These are phyloP conservation scores for Danaus chrysippus DNA, from an alignment of 2,888 invertebrate genomes.

Conservation along the genomic window DNA sequence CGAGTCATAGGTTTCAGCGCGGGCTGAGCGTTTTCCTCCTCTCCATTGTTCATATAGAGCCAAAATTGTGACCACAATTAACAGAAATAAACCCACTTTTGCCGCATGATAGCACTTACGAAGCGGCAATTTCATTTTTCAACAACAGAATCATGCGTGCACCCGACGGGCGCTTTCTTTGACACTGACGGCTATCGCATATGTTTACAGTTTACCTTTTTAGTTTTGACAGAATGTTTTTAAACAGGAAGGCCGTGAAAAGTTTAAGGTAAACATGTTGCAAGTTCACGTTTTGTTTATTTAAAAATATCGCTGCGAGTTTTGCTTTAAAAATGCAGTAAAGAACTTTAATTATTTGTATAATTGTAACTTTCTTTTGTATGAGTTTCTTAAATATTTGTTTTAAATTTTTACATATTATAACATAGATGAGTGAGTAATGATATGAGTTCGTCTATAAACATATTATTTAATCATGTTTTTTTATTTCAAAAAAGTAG, in stretches of 20 bases:
- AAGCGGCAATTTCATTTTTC: constrained; percentile 61
- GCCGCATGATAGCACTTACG: constrained; percentile 63
- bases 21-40: constrained; percentile 55
- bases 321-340: neutral
- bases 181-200: constrained; percentile 31
- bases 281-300: constrained; percentile 25
- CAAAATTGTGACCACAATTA: constrained; percentile 57
- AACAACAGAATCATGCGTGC: constrained; percentile 37
- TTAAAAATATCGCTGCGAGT: neutral
- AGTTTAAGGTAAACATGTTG: constrained; percentile 79
- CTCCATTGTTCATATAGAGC: constrained; percentile 67
- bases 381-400: no score
- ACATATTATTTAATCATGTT: no score
- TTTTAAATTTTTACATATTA: no score
- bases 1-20: constrained; percentile 44
- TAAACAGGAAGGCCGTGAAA: constrained; percentile 53
- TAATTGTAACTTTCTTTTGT: neutral
- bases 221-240: constrained; percentile 54
- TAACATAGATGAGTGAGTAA: no score
- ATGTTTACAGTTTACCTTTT: constrained; percentile 39
- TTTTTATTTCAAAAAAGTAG: no score
- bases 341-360: neutral
- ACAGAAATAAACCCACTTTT: constrained; percentile 52
- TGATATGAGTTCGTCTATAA: no score
- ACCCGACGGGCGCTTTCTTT: constrained; percentile 28